A percentile compares a stretch with the other conserved stretches of the same genome.
Evolutionary conservation across 2,888 invertebrate genomes (phyloP).

Genomic region (Nasonovia ribisnigri): DNA sequence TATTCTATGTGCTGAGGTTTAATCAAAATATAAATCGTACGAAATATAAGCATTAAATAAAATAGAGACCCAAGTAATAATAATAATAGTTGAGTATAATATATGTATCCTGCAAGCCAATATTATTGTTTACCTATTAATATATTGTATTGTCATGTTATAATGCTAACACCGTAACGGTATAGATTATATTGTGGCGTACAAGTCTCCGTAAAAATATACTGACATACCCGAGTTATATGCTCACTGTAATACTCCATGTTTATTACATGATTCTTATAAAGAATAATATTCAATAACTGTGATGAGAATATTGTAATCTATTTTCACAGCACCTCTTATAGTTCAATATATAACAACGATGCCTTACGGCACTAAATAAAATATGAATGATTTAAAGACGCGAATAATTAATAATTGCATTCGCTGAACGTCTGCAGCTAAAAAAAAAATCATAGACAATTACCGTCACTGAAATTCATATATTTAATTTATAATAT

Average conservation of each 20-base stretch:
- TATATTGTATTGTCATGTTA: not conserved
- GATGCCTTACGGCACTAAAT: not conserved
- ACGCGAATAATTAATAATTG: not conserved
- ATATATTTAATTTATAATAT: not conserved
- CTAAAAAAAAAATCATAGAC: not conserved
- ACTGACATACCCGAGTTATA: too few species aligned
- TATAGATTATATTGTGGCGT: not conserved
- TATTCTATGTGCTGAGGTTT: not conserved
- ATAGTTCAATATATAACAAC: not conserved
- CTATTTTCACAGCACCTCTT: not conserved
- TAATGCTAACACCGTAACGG: not conserved
- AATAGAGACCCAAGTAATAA: not conserved
- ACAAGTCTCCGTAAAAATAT: not conserved
- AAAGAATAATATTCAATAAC: not conserved
- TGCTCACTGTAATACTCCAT: too few species aligned
- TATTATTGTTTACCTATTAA: not conserved
- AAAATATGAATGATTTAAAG: not conserved
- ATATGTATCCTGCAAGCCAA: not conserved
- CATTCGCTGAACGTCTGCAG: not conserved
- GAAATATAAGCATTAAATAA: not conserved
- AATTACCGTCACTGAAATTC: not conserved
- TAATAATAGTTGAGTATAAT: not conserved
- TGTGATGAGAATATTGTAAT: not conserved
- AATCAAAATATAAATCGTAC: conserved; percentile 13
- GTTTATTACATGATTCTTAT: not conserved